Evolutionary conservation across 2,797 vertebrate genomes (phyloP).

Genomic region (Esox masquinongy): DNA sequence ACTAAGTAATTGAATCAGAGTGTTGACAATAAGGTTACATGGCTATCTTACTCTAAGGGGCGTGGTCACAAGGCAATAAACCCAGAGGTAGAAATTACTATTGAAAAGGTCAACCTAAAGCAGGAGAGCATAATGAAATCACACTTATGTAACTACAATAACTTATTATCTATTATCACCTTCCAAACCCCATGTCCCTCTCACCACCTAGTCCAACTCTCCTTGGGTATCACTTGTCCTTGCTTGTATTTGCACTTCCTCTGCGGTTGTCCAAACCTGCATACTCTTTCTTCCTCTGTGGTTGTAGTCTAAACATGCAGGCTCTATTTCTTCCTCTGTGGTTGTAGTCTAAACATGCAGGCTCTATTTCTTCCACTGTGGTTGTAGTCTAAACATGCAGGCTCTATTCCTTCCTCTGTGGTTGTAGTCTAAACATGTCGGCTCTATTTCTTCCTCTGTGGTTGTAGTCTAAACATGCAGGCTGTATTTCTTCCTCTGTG

Average conservation of each 20-base stretch:
- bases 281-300: neutral
- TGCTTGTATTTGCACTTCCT: neutral
- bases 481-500: neutral
- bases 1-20: conserved; percentile 5
- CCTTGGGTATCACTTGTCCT: neutral
- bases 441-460: neutral
- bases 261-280: no score
- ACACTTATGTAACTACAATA: neutral
- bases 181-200: neutral
- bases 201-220: neutral
- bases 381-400: neutral
- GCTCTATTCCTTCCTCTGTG: neutral
- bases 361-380: neutral
- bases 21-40: neutral
- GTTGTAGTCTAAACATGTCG: neutral
- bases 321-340: neutral
- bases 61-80: conserved; percentile 3
- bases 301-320: neutral
- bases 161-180: neutral
- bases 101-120: neutral
- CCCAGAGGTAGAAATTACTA: neutral
- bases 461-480: no score
- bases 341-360: neutral
- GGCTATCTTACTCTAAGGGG: neutral
- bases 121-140: neutral